phyloP scores from a whole-genome alignment of 2,113 vertebrate species.

The Pelodiscus sinensis region DNA sequence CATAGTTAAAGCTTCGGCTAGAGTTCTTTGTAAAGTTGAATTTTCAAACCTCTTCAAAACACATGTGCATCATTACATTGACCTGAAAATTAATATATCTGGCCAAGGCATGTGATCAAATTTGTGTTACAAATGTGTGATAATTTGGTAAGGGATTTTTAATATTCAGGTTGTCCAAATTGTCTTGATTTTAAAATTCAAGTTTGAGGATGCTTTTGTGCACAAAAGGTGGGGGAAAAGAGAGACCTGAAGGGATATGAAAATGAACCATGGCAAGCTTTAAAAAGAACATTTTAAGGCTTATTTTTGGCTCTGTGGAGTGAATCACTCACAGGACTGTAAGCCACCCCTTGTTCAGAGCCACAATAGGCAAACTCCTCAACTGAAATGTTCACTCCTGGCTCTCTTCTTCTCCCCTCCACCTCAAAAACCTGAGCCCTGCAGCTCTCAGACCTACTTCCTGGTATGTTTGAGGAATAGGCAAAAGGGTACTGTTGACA shows the following conservation, averaged over 20 bases:
- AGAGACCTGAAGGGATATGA: not conserved
- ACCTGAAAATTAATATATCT: not conserved
- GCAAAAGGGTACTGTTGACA: not conserved
- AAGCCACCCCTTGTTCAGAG: not conserved
- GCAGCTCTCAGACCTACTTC: not conserved
- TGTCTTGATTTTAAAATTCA: not conserved
- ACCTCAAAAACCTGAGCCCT: not conserved
- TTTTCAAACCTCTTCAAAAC: not conserved
- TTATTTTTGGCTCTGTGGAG: not conserved
- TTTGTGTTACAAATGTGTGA: not conserved
- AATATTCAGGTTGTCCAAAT: not conserved
- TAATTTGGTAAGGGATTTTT: not conserved
- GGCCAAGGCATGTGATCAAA: not conserved
- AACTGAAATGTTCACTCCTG: not conserved
- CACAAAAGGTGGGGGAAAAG: not conserved
- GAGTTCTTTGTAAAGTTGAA: not conserved
- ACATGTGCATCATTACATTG: not conserved
- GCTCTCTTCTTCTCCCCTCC: not conserved
- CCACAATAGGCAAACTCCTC: not conserved
- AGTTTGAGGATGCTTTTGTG: not conserved
- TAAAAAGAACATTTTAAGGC: not conserved
- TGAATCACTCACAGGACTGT: fast-evolving
- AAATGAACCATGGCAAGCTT: not conserved
- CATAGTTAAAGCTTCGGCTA: fast-evolving
- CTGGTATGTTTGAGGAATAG: not conserved